A percentile compares a stretch with the other conserved stretches of the same genome.
These are phyloP conservation scores for Darevskia mixta DNA, from an alignment of 2,797 vertebrate species.

Conservation along the genomic window DNA sequence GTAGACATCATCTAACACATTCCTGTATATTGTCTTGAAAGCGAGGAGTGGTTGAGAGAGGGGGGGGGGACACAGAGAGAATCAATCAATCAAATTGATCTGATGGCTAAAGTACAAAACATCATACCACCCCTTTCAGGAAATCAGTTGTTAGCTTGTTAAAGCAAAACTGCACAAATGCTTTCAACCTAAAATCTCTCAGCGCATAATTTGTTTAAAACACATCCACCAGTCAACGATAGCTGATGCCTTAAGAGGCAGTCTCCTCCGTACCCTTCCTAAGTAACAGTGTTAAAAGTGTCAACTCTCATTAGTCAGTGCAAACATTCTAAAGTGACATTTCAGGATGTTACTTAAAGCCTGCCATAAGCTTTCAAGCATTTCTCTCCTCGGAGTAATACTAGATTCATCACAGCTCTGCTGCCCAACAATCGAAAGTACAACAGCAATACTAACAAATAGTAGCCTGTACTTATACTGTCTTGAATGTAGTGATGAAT, in stretches of 20 bases:
- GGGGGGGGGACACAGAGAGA: conserved; percentile 35
- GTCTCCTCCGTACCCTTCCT: neutral
- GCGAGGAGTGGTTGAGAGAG: neutral
- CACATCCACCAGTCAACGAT: conserved; percentile 9
- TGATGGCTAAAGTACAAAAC: conserved; percentile 32
- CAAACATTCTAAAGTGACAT: conserved; percentile 14
- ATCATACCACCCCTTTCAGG: neutral
- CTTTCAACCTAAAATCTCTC: conserved; percentile 13
- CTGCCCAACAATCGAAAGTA: neutral
- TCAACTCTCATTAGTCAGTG: neutral
- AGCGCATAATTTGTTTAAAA: conserved; percentile 31
- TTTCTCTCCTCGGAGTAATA: neutral
- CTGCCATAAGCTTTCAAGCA: conserved; percentile 14
- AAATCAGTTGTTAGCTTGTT: conserved; percentile 17
- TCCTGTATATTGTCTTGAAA: conserved; percentile 90
- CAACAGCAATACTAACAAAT: neutral
- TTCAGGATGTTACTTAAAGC: conserved; percentile 4
- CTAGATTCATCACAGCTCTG: neutral
- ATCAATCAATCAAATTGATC: conserved; percentile 23
- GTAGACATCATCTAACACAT: conserved; percentile 92
- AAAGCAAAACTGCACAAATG: conserved; percentile 22
- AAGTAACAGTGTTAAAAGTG: neutral
- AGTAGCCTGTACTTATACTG: neutral
- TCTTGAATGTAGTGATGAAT: neutral
- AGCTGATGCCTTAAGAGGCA: conserved; percentile 21